phyloP scores from a whole-genome alignment of 2,797 vertebrate genomes.

The Bradypodion pumilum region DNA sequence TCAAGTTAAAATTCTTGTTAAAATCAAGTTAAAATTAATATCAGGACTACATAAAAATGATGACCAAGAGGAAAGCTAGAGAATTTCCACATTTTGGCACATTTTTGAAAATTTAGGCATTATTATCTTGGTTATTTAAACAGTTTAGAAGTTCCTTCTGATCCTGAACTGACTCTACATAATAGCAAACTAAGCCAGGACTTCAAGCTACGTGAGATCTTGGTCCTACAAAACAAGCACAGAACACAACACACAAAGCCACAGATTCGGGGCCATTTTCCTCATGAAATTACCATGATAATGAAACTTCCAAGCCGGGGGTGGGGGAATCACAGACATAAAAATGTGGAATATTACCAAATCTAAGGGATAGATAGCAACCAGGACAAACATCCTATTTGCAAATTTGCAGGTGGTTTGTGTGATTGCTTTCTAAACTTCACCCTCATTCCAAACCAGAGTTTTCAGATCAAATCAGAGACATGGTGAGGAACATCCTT shows the following conservation, averaged over 20 bases:
- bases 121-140: background rate
- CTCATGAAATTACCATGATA: constrained; percentile 13
- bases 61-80: background rate
- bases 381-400: background rate
- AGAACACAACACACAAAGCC: constrained; percentile 9
- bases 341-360: background rate
- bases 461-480: background rate
- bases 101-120: background rate
- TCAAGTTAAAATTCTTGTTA: too few relatives aligned
- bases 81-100: background rate
- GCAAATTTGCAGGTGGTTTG: background rate
- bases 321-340: background rate
- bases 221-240: background rate
- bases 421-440: background rate
- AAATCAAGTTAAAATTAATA: too few relatives aligned
- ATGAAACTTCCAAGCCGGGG: constrained; percentile 20
- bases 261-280: constrained; percentile 19
- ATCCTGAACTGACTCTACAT: background rate
- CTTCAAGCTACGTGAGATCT: background rate
- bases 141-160: background rate
- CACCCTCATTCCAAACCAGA: background rate
- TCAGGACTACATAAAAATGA: background rate
- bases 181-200: background rate
- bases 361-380: too few relatives aligned
- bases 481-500: too few relatives aligned